phyloP scores from a whole-genome alignment of 2,888 invertebrate genomes.

The Quadroppia sp. region DNA sequence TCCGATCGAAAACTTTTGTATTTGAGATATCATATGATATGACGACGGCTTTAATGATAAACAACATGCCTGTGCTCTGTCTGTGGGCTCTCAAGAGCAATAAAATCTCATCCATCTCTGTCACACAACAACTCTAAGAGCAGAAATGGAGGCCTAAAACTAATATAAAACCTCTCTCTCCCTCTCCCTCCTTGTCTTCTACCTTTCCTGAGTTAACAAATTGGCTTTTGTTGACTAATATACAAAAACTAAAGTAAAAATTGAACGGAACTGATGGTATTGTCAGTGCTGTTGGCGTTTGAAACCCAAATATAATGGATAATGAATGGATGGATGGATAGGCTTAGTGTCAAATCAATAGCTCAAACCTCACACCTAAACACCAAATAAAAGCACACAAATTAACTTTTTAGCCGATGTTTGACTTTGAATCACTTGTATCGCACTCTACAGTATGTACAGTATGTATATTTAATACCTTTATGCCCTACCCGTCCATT shows the following conservation, averaged over 20 bases:
- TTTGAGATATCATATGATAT: slow-evolving; percentile 27
- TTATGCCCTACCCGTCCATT: slow-evolving; percentile 12
- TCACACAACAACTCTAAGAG: slow-evolving; percentile 29
- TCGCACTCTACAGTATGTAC: too few relatives aligned
- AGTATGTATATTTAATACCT: slow-evolving; percentile 28
- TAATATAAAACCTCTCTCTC: too few relatives aligned
- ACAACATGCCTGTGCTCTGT: slow-evolving; percentile 27
- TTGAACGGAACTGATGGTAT: slow-evolving; percentile 1
- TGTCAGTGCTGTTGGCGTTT: too few relatives aligned
- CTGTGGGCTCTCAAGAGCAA: slow-evolving; percentile 29
- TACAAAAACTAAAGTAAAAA: slow-evolving; percentile 27
- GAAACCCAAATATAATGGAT: slow-evolving; percentile 24
- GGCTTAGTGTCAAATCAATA: slow-evolving; percentile 5
- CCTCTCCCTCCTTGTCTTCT: neutral
- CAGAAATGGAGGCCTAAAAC: slow-evolving; percentile 12
- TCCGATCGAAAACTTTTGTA: slow-evolving; percentile 24
- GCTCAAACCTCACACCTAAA: neutral
- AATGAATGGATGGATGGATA: slow-evolving; percentile 23
- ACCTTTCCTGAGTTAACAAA: slow-evolving; percentile 32
- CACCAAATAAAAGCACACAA: slow-evolving; percentile 14
- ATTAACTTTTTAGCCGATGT: neutral
- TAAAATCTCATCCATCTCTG: slow-evolving; percentile 37
- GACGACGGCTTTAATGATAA: slow-evolving; percentile 30
- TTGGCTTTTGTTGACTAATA: slow-evolving; percentile 34
- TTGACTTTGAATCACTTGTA: neutral